Base-by-base conservation (phyloP, 2,797 vertebrate genomes). In the Champsocephalus gunnari region DNA sequence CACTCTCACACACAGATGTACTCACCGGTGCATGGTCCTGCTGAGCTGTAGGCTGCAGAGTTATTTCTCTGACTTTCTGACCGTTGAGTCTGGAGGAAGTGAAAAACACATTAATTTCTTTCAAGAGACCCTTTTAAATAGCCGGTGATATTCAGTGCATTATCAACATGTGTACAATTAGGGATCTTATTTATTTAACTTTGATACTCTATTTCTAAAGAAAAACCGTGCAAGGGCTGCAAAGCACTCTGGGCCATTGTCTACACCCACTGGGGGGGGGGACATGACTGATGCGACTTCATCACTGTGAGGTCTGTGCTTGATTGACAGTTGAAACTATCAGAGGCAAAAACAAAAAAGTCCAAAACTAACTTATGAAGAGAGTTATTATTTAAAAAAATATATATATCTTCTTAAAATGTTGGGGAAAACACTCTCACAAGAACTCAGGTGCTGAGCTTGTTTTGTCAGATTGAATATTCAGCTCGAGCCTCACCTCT, bases 11-110 rank as follows among this genome's bases (percentile, higher is more conserved):
- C 49, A 38, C 28, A 24, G 3, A 72, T 63, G 38, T 71, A 90
- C 89, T 94, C 87, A 86, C 92, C 78, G 21, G 73, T 47, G 68
- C 12, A 77, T 0, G 32, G 71, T 58, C 48, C 83, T 0, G 75
- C 66, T 43, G 88, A 66, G 75, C 70, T 82, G 70, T 79, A 68
- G 53, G 66, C n/a, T n/a, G 69, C 3, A 0, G 17, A 17, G n/a
- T 67, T 66, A 24, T 49, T 81, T 16, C 63, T 83, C 64, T 81
- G 87, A 28, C 28, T 50, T 2, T 41, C 13, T 43, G 71, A 73
- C n/a, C 57, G 72, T 0, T 73, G 69, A 77, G 48, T 41, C 90
- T 91, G 57, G 0, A 67, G 34, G 13, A 65, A 41, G 0, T 72
- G 3, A 72, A 6, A 50, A 2, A 32, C 13, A 3, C 5, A 32